Percentiles rank a stretch among this genome's conserved stretches.
Evolutionary conservation across 2,797 vertebrate genomes (phyloP).

Genomic region (Heteromormyrus szaboi): DNA sequence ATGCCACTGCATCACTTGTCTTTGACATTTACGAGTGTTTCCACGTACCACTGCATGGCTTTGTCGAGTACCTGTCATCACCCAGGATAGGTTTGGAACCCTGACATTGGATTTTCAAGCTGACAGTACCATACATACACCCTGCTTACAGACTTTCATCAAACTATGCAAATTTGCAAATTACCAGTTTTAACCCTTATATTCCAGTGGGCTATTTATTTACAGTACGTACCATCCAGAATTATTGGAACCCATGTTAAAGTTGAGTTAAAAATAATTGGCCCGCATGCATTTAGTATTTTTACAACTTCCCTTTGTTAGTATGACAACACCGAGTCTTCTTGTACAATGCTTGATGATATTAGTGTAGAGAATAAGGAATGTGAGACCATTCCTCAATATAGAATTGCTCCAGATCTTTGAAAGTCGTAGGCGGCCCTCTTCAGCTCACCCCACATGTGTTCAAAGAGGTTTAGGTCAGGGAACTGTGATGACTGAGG

Average conservation of each 20-base stretch:
- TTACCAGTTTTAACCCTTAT: neutral
- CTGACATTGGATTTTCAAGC: neutral
- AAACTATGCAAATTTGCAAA: neutral
- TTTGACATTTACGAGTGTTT: neutral
- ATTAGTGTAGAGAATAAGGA: neutral
- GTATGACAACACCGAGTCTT: neutral
- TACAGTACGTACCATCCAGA: neutral
- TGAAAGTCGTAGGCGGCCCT: neutral
- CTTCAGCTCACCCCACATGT: neutral
- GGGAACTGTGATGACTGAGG: neutral
- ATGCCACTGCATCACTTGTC: neutral
- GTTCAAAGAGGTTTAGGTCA: neutral
- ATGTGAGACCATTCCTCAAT: neutral
- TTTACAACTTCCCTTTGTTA: neutral
- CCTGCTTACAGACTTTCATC: neutral
- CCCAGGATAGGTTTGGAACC: neutral
- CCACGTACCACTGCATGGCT: neutral
- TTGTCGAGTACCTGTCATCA: neutral
- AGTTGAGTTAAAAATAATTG: neutral
- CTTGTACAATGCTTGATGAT: neutral
- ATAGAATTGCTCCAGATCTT: neutral
- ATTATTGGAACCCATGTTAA: neutral
- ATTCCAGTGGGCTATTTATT: neutral
- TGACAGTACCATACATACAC: neutral
- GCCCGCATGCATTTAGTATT: neutral